phyloP scores from a whole-genome alignment of 1,140 invertebrate species.

The Pogonognathellus flavescens region DNA sequence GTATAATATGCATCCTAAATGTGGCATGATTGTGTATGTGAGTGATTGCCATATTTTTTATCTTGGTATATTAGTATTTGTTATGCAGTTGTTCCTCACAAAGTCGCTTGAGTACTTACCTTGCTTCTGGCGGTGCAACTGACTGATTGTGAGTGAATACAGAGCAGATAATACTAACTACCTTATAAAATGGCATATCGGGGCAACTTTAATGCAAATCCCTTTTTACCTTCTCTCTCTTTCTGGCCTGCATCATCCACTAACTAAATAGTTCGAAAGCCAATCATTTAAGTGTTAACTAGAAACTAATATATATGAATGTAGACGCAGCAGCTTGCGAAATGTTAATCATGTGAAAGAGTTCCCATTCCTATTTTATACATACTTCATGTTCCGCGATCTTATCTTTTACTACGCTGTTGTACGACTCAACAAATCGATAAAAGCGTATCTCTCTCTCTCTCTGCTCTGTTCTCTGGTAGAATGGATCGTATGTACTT shows the following conservation, averaged over 20 bases:
- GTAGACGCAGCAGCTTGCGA: background rate
- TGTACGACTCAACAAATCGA: no score
- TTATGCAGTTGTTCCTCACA: background rate
- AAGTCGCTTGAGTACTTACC: conserved; percentile 9
- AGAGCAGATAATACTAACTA: background rate
- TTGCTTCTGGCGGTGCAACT: conserved; percentile 42
- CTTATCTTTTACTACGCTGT: no score
- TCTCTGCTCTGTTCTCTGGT: no score
- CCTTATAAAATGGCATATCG: background rate
- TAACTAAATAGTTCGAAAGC: background rate
- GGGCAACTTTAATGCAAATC: background rate
- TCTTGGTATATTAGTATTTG: background rate
- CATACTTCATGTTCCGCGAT: no score
- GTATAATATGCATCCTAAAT: background rate
- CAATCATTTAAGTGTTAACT: background rate
- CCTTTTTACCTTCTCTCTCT: background rate
- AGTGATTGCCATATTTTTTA: conserved; percentile 34
- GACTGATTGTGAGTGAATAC: background rate
- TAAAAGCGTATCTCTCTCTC: no score
- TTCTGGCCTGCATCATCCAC: no score
- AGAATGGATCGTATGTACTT: no score
- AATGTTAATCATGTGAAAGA: conserved; percentile 1
- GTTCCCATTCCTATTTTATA: background rate
- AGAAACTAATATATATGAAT: background rate
- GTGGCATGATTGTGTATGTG: background rate